Conservation (phyloP, 1,140 invertebrate genomes). For the Heliconius hermathena region DNA sequence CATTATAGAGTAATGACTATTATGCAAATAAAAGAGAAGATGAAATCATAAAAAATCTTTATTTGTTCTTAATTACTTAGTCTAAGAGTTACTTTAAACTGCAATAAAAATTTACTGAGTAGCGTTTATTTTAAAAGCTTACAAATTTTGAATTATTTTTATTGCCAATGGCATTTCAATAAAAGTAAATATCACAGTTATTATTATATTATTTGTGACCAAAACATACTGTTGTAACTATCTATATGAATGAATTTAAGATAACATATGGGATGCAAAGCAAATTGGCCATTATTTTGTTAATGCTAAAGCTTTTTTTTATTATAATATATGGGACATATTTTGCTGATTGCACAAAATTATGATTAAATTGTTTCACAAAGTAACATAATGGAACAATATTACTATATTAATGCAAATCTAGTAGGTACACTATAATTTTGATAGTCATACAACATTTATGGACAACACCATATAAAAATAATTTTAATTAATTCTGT, state of each 20-base stretch:
- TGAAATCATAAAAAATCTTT: conserved; percentile 31
- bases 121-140: conserved; percentile 59
- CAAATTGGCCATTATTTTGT: background rate
- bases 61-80: conserved; percentile 36
- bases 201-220: conserved; percentile 76
- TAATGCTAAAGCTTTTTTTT: conserved; percentile 26
- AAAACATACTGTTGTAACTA: conserved; percentile 58
- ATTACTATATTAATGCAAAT: conserved; percentile 31
- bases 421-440: conserved; percentile 17
- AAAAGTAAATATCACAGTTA: conserved; percentile 81
- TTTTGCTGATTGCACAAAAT: conserved; percentile 58
- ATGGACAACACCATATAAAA: conserved; percentile 55
- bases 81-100: conserved; percentile 51
- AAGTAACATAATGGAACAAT: conserved; percentile 44
- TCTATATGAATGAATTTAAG: conserved; percentile 1
- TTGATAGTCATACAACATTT: conserved; percentile 32
- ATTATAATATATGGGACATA: conserved; percentile 26
- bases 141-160: conserved; percentile 71
- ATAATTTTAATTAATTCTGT: conserved; percentile 79
- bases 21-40: background rate
- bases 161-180: conserved; percentile 70
- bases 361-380: conserved; percentile 37
- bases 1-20: background rate
- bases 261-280: conserved; percentile 3
- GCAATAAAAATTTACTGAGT: conserved; percentile 59